phyloP scores from a whole-genome alignment of 2,888 invertebrate species.

The Epinotia nisella region DNA sequence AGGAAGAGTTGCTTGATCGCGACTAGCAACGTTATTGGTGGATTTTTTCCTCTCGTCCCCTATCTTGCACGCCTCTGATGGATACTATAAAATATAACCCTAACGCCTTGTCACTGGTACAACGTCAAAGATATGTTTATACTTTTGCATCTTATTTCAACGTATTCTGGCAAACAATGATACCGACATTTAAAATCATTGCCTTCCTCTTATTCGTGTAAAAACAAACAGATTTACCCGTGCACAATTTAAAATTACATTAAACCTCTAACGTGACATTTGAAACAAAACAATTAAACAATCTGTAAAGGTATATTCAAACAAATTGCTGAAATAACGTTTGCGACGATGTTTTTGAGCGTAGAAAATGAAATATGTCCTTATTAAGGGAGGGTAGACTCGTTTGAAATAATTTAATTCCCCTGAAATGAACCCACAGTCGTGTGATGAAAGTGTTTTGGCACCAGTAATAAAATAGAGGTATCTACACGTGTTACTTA shows the following conservation, averaged over 20 bases:
- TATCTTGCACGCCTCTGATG: too few species aligned
- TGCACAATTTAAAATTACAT: not conserved
- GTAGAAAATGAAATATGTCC: constrained; percentile 52
- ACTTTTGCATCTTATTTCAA: too few species aligned
- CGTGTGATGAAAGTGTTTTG: constrained; percentile 42
- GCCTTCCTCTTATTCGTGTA: not conserved
- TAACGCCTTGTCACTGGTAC: too few species aligned
- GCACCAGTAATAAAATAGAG: constrained; percentile 21
- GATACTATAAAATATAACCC: too few species aligned
- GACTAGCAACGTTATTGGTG: too few species aligned
- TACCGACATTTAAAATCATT: not conserved
- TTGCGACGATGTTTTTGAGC: constrained; percentile 46
- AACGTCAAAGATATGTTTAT: too few species aligned
- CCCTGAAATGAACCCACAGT: constrained; percentile 44
- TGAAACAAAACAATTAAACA: constrained; percentile 10
- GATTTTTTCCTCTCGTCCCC: too few species aligned
- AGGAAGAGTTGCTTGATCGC: too few species aligned
- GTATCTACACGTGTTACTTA: constrained; percentile 3
- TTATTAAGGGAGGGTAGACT: constrained; percentile 53
- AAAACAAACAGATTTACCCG: not conserved
- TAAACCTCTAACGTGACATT: constrained; percentile 1
- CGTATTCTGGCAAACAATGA: too few species aligned
- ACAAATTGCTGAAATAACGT: constrained; percentile 43
- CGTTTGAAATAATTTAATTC: constrained; percentile 55
- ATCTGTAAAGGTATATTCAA: constrained; percentile 13